phyloP scores from a whole-genome alignment of 2,888 invertebrate genomes.

The Anarsia innoxiella region DNA sequence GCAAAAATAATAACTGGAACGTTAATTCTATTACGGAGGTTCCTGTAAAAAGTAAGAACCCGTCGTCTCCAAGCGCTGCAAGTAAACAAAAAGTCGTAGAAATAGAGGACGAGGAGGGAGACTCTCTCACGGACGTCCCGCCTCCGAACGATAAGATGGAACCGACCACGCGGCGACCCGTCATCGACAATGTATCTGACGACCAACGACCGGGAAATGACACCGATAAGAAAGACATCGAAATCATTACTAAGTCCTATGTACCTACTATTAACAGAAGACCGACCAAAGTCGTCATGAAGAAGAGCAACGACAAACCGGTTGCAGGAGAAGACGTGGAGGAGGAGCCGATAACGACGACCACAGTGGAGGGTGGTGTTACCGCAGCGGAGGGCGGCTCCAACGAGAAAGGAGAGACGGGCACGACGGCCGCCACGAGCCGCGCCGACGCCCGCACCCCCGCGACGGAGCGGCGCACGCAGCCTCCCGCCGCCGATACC shows the following conservation, averaged over 20 bases:
- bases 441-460: background rate
- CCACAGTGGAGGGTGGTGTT: too few species aligned
- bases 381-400: conserved; percentile 15
- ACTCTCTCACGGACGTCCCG: conserved; percentile 50
- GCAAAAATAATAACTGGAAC: conserved; percentile 63
- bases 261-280: conserved; percentile 54
- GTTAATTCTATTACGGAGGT: conserved; percentile 62
- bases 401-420: background rate
- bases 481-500: conserved; percentile 16
- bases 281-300: conserved; percentile 59
- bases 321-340: too few species aligned
- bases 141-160: conserved; percentile 56
- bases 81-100: conserved; percentile 51
- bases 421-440: background rate
- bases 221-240: conserved; percentile 52
- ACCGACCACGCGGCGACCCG: conserved; percentile 55
- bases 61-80: conserved; percentile 20
- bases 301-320: conserved; percentile 37
- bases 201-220: conserved; percentile 31
- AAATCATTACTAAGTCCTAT: conserved; percentile 58
- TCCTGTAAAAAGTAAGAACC: conserved; percentile 48
- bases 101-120: conserved; percentile 57
- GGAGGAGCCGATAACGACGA: conserved; percentile 8
- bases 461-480: too few species aligned
- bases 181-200: conserved; percentile 63